Percentiles rank a stretch among this genome's conserved stretches.
Conservation (phyloP, 2,113 vertebrate species). For the Anseranas semipalmata region DNA sequence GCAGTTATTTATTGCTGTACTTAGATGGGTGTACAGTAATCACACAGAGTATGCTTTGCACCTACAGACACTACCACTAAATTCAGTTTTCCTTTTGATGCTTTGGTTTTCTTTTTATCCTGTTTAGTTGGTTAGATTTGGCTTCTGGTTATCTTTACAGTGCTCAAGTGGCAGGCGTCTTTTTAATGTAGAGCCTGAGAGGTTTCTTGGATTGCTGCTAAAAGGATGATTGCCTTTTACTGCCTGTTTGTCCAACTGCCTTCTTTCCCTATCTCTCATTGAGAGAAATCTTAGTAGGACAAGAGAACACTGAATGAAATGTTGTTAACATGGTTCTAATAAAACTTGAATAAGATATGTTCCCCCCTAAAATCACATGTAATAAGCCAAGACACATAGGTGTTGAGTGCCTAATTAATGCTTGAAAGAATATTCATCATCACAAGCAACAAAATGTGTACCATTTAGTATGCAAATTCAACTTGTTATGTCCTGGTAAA, state of each 20-base stretch:
- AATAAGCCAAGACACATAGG: neutral
- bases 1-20: neutral
- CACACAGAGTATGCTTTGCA: neutral
- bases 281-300: neutral
- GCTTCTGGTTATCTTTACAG: neutral
- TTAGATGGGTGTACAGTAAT: neutral
- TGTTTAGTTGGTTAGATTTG: neutral
- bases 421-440: neutral
- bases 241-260: neutral
- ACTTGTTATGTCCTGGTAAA: neutral
- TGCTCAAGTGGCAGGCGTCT: neutral
- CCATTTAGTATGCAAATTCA: neutral
- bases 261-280: neutral
- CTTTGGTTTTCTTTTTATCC: neutral
- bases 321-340: neutral
- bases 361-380: neutral
- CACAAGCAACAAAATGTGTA: neutral
- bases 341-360: neutral
- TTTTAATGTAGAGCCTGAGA: neutral
- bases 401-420: neutral
- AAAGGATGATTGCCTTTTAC: neutral
- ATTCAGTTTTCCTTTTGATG: neutral
- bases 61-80: neutral
- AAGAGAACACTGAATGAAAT: neutral
- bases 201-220: neutral